Percentiles rank a stretch among this genome's conserved stretches.
These are phyloP conservation scores for Pseudorectes ferrugineus DNA, from an alignment of 2,113 vertebrate species.

Conservation along the genomic window DNA sequence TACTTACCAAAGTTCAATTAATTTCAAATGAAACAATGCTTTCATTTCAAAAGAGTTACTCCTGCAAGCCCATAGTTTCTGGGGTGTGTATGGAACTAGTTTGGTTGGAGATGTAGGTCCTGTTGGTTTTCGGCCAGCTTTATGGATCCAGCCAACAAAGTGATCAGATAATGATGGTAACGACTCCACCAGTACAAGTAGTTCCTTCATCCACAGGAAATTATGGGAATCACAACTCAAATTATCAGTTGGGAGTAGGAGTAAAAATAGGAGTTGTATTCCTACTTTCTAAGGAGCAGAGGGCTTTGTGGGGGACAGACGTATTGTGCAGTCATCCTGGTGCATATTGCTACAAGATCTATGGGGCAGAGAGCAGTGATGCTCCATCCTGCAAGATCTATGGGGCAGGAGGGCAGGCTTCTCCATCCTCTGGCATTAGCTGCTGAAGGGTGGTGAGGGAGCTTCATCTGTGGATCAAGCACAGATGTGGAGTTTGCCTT, in stretches of 20 bases:
- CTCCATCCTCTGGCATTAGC: not conserved
- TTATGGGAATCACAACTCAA: not conserved
- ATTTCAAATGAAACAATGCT: not conserved
- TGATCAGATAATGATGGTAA: not conserved
- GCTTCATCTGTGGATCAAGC: not conserved
- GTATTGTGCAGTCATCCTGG: rapidly evolving
- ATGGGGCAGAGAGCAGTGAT: not conserved
- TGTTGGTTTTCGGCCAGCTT: not conserved
- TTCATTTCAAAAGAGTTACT: not conserved
- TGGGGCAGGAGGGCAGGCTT: not conserved
- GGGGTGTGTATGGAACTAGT: not conserved
- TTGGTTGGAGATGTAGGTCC: not conserved
- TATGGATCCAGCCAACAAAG: not conserved
- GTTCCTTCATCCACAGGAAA: not conserved
- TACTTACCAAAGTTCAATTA: not conserved
- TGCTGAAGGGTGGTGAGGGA: not conserved
- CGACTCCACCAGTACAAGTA: not conserved
- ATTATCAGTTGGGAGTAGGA: not conserved
- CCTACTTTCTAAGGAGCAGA: not conserved
- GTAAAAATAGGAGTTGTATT: not conserved
- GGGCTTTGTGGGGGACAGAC: not conserved
- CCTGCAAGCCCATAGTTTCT: not conserved
- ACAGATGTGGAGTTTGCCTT: not conserved
- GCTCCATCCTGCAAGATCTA: not conserved
- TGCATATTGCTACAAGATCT: not conserved